Conservation (phyloP, 2,888 invertebrate species). For the Timema cristinae region DNA sequence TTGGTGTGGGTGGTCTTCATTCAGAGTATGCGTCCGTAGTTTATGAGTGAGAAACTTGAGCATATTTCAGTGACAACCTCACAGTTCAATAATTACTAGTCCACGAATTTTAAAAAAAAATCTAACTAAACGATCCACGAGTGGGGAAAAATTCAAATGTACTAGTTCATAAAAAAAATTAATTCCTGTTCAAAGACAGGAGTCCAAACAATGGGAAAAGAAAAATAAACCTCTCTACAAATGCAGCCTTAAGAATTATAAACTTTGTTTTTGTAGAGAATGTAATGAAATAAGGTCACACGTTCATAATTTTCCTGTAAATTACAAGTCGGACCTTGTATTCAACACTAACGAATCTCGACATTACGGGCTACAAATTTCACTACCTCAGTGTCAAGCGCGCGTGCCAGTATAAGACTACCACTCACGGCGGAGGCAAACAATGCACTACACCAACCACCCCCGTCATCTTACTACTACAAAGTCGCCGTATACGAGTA, state of each 20-base stretch:
- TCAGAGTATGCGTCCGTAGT: constrained; percentile 79
- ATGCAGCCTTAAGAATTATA: background rate
- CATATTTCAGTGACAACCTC: constrained; percentile 60
- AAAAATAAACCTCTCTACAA: background rate
- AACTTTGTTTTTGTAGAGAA: constrained; percentile 15
- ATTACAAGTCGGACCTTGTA: background rate
- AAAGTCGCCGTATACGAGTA: constrained; percentile 41
- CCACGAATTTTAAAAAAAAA: background rate
- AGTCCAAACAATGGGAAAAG: background rate
- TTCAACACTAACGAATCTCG: background rate
- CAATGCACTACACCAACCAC: constrained; percentile 21
- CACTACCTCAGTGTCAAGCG: background rate
- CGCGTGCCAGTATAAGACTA: background rate
- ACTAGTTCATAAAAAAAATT: background rate
- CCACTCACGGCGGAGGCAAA: constrained; percentile 21
- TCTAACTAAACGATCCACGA: background rate
- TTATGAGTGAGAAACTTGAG: constrained; percentile 83
- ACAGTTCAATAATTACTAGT: constrained; percentile 4
- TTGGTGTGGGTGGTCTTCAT: constrained; percentile 64
- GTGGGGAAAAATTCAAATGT: background rate
- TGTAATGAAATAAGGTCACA: too few relatives aligned
- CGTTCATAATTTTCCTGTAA: constrained; percentile 28
- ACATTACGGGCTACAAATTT: constrained; percentile 7
- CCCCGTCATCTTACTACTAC: constrained; percentile 43
- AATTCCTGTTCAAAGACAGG: background rate